phyloP scores from a whole-genome alignment of 2,797 vertebrate genomes.

The Phalloptychus januarius region DNA sequence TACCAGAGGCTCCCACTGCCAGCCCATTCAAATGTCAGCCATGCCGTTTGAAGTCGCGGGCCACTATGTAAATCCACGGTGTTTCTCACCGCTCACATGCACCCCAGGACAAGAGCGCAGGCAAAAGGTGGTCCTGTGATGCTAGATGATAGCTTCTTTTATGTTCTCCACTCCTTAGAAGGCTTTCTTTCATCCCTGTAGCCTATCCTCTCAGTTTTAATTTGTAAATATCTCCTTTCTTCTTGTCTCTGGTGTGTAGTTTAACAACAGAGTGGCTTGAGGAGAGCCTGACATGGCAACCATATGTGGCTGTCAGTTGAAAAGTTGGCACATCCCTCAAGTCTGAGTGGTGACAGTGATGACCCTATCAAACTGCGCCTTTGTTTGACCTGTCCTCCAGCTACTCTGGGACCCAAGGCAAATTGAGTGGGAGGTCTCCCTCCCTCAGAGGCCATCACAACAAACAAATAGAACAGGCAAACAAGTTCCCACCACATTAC shows the following conservation, averaged over 20 bases:
- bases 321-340: conserved; percentile 66
- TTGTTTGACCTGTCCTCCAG: conserved; percentile 74
- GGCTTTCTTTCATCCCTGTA: conserved; percentile 47
- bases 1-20: conserved; percentile 72
- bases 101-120: conserved; percentile 57
- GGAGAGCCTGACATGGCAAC: conserved; percentile 69
- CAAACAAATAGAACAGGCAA: conserved; percentile 73
- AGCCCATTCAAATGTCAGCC: conserved; percentile 78
- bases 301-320: conserved; percentile 69
- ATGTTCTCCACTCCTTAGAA: conserved; percentile 59
- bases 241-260: conserved; percentile 39
- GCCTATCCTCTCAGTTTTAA: conserved; percentile 44
- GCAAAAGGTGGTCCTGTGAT: conserved; percentile 73
- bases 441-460: conserved; percentile 65
- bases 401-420: conserved; percentile 64
- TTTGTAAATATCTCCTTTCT: conserved; percentile 63
- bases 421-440: conserved; percentile 65
- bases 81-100: conserved; percentile 73
- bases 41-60: conserved; percentile 74
- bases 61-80: conserved; percentile 74
- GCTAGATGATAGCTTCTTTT: conserved; percentile 64
- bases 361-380: conserved; percentile 73
- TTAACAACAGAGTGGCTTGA: conserved; percentile 56
- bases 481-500: conserved; percentile 73
- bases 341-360: conserved; percentile 64